Evolutionary conservation across 1,140 invertebrate genomes (phyloP).

Genomic region (Triops longicaudatus): DNA sequence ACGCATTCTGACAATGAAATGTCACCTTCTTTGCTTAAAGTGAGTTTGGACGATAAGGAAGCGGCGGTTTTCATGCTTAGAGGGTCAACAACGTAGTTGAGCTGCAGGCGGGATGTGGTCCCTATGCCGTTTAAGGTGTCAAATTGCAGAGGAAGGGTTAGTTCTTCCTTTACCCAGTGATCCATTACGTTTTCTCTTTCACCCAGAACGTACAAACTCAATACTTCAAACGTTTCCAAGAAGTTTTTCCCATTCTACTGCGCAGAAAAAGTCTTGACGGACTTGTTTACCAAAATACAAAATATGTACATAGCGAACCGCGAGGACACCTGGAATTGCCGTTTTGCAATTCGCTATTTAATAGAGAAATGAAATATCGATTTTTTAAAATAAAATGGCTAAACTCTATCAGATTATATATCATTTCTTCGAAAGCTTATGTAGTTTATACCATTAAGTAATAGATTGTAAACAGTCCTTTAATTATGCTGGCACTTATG

Average conservation of each 20-base stretch:
- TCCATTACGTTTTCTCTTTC: background rate
- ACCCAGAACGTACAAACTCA: background rate
- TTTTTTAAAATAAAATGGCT: too few species aligned
- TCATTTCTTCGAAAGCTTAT: too few species aligned
- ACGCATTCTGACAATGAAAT: background rate
- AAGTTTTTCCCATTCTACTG: background rate
- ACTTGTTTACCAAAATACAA: conserved; percentile 12
- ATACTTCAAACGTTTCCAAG: background rate
- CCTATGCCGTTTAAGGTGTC: background rate
- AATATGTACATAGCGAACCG: background rate
- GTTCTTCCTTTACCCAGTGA: background rate
- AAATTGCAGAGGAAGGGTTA: background rate
- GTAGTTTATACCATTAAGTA: too few species aligned
- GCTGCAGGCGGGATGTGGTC: background rate
- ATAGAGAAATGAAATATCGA: too few species aligned
- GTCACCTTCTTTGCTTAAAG: background rate
- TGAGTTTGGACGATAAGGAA: background rate
- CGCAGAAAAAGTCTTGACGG: background rate
- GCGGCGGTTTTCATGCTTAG: background rate
- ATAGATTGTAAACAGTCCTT: too few species aligned
- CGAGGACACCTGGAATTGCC: too few species aligned
- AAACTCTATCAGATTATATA: too few species aligned
- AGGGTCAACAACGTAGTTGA: background rate
- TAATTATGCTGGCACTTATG: too few species aligned
- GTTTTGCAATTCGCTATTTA: too few species aligned